Percentiles rank a stretch among this genome's conserved stretches.
Evolutionary conservation across 2,797 vertebrate genomes (phyloP).

Genomic region (Allobates femoralis): DNA sequence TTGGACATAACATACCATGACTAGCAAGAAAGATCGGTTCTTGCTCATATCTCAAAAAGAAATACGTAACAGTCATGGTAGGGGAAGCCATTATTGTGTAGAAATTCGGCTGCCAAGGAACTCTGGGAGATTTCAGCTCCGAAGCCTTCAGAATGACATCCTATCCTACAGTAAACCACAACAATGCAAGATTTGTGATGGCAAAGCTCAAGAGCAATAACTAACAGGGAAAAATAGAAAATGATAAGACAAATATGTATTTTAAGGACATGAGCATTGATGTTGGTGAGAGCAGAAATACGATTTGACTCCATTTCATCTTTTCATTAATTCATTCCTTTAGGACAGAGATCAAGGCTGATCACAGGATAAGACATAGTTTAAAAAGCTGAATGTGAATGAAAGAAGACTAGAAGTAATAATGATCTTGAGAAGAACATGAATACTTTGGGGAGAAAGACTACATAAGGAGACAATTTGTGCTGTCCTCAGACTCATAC

Average conservation of each 20-base stretch:
- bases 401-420: background rate
- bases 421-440: slow-evolving; percentile 17
- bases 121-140: background rate
- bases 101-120: background rate
- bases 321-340: background rate
- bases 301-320: background rate
- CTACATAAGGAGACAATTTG: slow-evolving; percentile 39
- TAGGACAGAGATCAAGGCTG: slow-evolving; percentile 10
- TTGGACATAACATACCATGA: no score
- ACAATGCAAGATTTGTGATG: background rate
- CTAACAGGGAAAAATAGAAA: background rate
- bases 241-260: background rate
- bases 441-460: slow-evolving; percentile 27
- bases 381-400: slow-evolving; percentile 19
- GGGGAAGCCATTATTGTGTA: background rate
- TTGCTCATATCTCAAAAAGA: background rate
- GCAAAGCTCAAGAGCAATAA: background rate
- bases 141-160: background rate
- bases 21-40: background rate
- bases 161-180: background rate
- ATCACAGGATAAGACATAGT: slow-evolving; percentile 1
- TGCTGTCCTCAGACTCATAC: slow-evolving; percentile 21
- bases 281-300: background rate
- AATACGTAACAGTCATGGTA: background rate
- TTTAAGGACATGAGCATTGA: background rate